Evolutionary conservation across 2,113 vertebrate genomes (phyloP), one percentile per base, ranked within the genome.

Genomic region (Notothenia rossii): DNA sequence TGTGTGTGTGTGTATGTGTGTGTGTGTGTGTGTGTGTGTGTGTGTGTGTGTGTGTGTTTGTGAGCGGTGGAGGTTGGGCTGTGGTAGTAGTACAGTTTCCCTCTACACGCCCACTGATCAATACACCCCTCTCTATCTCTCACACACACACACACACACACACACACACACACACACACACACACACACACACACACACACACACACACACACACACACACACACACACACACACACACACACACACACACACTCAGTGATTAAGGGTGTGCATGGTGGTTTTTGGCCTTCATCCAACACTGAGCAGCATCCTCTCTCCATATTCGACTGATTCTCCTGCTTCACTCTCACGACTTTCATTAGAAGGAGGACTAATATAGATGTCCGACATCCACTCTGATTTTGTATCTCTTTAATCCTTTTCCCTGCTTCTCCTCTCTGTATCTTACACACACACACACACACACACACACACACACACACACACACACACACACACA

Each of bases 281-380:
- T 59, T 74, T 73, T 87, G 87, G 85, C 72, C 71, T 4, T 83
- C 60, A 65, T 86, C 82, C 90, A 82, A 83, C 43, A 60, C 58
- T 58, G 51, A 63, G 73, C 54, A 72, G 56, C 58, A 77, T 22
- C 77, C 84, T 82, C 69, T 83, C 71, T 81, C 59, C 49, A 70
- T 75, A 87, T 90, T 77, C 65, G 72, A 81, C 67, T 54, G 77
- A 85, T 86, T 85, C 68, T 59, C 49, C 79, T 82, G 64, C 72
- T 69, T 84, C 43, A 17, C 56, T 72, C 48, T 72, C 83, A 87
- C 61, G 81, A 78, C 84, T 67, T 86, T 83, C 3, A 88, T 88
- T 82, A 84, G 66, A 86, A 55, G 51, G 74, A 85, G 46, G 60
- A 76, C 59, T 80, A 43, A n/a, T 50, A 60, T 13, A 77, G 70